These are phyloP conservation scores for Mycteria americana DNA, from an alignment of 2,797 vertebrate genomes.

Conservation along the genomic window DNA sequence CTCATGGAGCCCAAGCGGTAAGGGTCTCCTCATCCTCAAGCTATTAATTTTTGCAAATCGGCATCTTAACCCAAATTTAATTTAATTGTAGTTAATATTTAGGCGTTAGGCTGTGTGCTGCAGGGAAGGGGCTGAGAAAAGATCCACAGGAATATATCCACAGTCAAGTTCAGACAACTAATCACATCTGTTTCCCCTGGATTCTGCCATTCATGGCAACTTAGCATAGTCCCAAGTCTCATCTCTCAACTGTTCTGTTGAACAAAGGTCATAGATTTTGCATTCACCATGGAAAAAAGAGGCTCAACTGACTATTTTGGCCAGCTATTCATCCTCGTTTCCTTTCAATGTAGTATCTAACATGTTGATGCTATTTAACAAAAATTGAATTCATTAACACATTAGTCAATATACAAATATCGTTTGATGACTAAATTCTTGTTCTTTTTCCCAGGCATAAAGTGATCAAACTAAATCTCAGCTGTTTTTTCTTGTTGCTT, in stretches of 20 bases:
- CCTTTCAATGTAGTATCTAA: not conserved
- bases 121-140: not conserved
- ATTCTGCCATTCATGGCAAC: not conserved
- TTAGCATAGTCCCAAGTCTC: not conserved
- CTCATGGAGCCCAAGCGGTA: not conserved
- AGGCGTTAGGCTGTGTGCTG: not conserved
- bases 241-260: not conserved
- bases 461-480: not conserved
- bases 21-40: not conserved
- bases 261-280: constrained; percentile 5
- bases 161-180: not conserved
- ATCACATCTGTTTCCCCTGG: not conserved
- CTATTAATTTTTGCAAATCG: not conserved
- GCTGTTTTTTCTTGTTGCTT: not conserved
- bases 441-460: not conserved
- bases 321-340: not conserved
- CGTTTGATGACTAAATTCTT: not conserved
- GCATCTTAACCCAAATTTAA: not conserved
- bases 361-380: not conserved
- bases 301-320: not conserved
- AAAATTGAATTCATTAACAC: not conserved
- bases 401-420: not conserved
- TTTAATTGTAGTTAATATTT: not conserved
- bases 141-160: not conserved
- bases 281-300: not conserved